A percentile compares a stretch with the other conserved stretches of the same genome.
phyloP scores from a whole-genome alignment of 2,113 vertebrate species.

The Pseudolaguvia tuberculata region DNA sequence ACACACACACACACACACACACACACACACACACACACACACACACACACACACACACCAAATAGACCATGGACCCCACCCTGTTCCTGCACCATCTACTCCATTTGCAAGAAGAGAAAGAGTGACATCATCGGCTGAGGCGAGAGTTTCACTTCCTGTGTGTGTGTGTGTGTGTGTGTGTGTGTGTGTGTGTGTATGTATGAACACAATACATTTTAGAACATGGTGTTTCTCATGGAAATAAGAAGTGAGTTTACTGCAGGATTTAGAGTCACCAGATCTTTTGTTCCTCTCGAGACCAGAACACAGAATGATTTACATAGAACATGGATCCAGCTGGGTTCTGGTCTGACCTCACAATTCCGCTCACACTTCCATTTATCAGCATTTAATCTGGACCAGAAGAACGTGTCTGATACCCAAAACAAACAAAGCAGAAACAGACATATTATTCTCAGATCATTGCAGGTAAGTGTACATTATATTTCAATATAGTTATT shows the following conservation, averaged over 20 bases:
- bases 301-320: background rate
- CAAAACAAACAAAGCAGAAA: too few species aligned
- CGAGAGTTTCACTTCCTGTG: conserved; percentile 35
- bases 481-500: too few species aligned
- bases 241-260: background rate
- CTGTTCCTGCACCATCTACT: background rate
- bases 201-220: background rate
- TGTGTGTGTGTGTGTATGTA: background rate
- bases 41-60: background rate
- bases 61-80: conserved; percentile 15
- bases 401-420: too few species aligned
- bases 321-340: background rate
- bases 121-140: conserved; percentile 21
- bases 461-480: too few species aligned
- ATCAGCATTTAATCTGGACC: too few species aligned
- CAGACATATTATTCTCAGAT: too few species aligned
- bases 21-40: background rate
- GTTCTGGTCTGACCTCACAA: background rate
- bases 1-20: background rate
- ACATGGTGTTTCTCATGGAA: background rate
- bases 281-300: background rate
- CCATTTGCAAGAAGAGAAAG: conserved; percentile 23
- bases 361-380: too few species aligned
- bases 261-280: background rate
- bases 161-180: background rate